Evolutionary conservation across 2,888 invertebrate species (phyloP), one percentile per base, ranked within the genome.

Genomic region (Hirtodrosophila histrioides): DNA sequence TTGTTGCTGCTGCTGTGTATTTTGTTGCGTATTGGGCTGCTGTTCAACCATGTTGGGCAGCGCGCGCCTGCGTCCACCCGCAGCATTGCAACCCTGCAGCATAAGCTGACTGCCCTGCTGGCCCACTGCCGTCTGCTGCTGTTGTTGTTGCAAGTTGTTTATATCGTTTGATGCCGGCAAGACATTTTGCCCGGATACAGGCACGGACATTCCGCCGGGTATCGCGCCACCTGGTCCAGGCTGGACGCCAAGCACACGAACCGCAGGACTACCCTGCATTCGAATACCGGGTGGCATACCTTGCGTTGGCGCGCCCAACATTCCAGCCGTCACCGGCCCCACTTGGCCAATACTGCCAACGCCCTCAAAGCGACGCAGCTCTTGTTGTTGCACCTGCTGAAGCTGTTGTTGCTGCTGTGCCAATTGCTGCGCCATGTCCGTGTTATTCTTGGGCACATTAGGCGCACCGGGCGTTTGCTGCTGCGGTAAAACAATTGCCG

Each of bases 351-450:
- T 60, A 37, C 45, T 43, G 36, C 71, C 78, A 78, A 33, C 84
- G 49, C 89, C 82, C 48, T 91, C 91, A 40, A 91, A 91, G 9
- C 91, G 88, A 0, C 91, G 79, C 46, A 91, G 83, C 40, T 91
- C 91, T 51, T 91, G 90, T 62, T 89, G 89, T 31, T 79, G 80
- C 4, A 71, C 46, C 11, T 87, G 82, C 58, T 86, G 88, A 67
- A 56, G 51, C 44, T 70, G 70, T 24, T 70, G 72, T 12, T 78
- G 75, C 8, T 72, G 72, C 6, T 75, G 79, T 11, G 92, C 76
- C 35, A 82, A 44, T 46, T 89, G 86, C 39, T 89, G 88, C 12
- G 85, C 72, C 75, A 89, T 79, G 0, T 88, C 90, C 12, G 86
- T 62, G 36, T 86, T 88, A 8, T 86, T 48, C 57, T 91, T 78